Base-by-base conservation (phyloP, 64 coral and sea anemone species). In the Acropora tenuis region DNA sequence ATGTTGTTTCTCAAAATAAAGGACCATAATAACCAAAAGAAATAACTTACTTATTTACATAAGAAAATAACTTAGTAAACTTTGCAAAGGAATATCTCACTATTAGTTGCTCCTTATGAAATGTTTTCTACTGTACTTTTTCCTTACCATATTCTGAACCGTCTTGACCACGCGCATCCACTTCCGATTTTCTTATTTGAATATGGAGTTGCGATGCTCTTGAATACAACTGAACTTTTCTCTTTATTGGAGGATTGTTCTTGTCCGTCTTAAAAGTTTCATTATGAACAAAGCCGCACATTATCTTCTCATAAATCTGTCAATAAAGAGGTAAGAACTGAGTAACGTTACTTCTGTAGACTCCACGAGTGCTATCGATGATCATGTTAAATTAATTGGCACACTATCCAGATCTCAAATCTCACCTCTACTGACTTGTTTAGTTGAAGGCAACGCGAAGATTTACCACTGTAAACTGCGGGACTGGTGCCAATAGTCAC, bases 211-310 rank as follows among this genome's bases (percentile, higher is more conserved):
- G 16, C 1, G 90, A 91, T 1, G 79, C 80, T 65, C 71, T 91
- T n/a, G 90, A 91, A 76, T 84, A 91, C 2, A 91, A 47, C 46
- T 13, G 80, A 91, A 83, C 82, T 47, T 19, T 50, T 72, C 63
- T 69, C 15, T 85, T 48, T 9, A 49, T 15, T 13, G 82, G 63
- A 71, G 12, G 44, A 48, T 48, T 85, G 63, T 85, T 48, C 5
- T 12, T 18, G 65, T 85, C 82, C 16, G 82, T 71, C n/a, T 49
- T n/a, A 3, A 43, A n/a, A 9, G 15, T 43, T 46, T 83, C 10
- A 2, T 30, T 40, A 0, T 55, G 3, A 1, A 66, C 16, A 83
- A 83, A 63, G 2, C 45, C 43, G 44, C 82, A 85, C 45, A 30
- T 20, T 40, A 46, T 85, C 3, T 71, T 43, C 44, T 8, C 59